Evolutionary conservation across 1,140 invertebrate genomes (phyloP), one percentile per base, ranked within the genome.

Genomic region (Rhyzopertha dominica): DNA sequence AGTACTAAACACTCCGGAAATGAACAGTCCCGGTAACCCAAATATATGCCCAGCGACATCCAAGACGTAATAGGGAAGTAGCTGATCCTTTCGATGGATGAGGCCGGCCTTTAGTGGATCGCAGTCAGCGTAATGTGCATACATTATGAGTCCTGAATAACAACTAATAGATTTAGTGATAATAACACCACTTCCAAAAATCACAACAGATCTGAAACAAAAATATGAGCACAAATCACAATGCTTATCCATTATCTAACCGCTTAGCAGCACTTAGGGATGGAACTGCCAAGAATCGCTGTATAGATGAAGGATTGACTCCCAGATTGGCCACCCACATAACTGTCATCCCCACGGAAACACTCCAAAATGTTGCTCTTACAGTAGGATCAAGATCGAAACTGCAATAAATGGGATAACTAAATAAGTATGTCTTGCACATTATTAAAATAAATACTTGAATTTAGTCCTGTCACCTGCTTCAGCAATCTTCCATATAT

Each of bases 121-220:
- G 62, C 85, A 88, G 12, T 79, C 70, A 25, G 74, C 64, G 61
- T 86, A 88, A n/a, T 77, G 73, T 0, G 81, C 81, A 54, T 79
- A 87, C 50, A 88, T 78, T 1, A 85, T 76, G n/a, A 87, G 70
- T n/a, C 86, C 86, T 8, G 71, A 78, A 22, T 77, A 73, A 38
- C 73, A 71, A 48, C 61, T 39, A 23, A 73, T 37, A 5, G 69
- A 51, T 47, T 74, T 73, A 54, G 73, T 69, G 3, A 72, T 40
- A 30, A 67, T 66, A 9, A 74, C 66, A 23, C 70, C 69, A 18
- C 62, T 36, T 38, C 66, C 68, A 0, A 71, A 73, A 13, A 34
- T 35, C 12, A 42, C 23, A 9, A 47, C 28, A 17, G 38, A 8
- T 9, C 45, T 42, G 19, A 9, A 37, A 45, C 19, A 26, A 19